A percentile compares a stretch with the other conserved stretches of the same genome.
Evolutionary conservation across 1,140 invertebrate genomes (phyloP).

Genomic region (Aphis craccivora): DNA sequence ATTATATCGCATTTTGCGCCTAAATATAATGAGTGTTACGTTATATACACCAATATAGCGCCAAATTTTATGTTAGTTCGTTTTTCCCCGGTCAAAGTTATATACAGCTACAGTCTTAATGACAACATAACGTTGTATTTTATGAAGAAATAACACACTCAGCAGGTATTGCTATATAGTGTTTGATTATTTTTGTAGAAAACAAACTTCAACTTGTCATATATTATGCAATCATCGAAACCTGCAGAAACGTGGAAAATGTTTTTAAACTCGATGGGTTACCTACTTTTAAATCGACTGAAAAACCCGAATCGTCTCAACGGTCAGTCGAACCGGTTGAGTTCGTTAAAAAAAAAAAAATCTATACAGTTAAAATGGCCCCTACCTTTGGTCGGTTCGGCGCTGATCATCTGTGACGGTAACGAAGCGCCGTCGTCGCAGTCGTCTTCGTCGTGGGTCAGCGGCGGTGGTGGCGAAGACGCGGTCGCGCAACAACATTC

Average conservation of each 20-base stretch:
- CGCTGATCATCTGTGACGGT: neutral
- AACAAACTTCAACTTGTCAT: neutral
- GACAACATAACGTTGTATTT: neutral
- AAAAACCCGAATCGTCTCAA: neutral
- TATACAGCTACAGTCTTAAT: neutral
- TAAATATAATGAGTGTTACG: no score
- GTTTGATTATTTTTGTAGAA: neutral
- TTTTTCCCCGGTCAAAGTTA: neutral
- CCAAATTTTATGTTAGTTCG: neutral
- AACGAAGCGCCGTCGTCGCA: neutral
- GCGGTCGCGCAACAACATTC: slow-evolving; percentile 62
- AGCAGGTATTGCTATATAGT: neutral
- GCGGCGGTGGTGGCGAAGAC: neutral
- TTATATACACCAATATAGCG: neutral
- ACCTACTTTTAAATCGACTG: no score
- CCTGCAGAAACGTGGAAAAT: no score
- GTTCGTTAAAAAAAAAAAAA: neutral
- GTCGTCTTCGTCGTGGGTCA: neutral
- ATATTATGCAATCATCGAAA: no score
- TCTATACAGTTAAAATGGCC: neutral
- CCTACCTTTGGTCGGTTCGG: neutral
- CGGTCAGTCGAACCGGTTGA: neutral
- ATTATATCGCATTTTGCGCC: no score
- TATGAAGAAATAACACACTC: neutral
- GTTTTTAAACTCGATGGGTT: neutral